These are phyloP conservation scores for Leptinotarsa undecemlineata DNA, from an alignment of 1,140 invertebrate species.

Conservation along the genomic window DNA sequence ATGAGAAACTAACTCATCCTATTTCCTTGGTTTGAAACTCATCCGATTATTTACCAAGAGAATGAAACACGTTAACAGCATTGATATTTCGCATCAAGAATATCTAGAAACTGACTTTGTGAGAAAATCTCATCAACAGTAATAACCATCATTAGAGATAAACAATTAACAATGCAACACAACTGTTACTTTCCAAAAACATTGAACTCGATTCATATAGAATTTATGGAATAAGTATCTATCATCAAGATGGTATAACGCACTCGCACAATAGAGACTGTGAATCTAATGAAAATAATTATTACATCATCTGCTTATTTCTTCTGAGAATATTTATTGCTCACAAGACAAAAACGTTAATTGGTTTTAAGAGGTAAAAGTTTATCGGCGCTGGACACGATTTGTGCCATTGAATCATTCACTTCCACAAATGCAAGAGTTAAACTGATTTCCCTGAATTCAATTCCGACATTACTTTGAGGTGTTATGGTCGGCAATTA, in stretches of 20 bases:
- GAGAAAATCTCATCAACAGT: constrained; percentile 7
- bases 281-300: constrained; percentile 2
- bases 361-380: not conserved
- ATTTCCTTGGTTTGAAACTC: not conserved
- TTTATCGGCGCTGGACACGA: not conserved
- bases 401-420: not conserved
- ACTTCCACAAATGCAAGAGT: no score
- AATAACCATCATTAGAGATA: not conserved
- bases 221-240: not conserved
- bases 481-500: no score
- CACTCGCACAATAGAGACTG: not conserved
- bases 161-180: constrained; percentile 17
- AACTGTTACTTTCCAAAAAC: constrained; percentile 19
- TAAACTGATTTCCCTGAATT: no score
- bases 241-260: not conserved
- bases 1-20: no score
- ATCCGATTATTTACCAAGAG: not conserved
- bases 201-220: constrained; percentile 13
- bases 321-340: not conserved
- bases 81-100: not conserved
- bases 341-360: not conserved
- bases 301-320: not conserved
- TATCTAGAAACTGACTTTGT: constrained; percentile 2
- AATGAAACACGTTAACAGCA: not conserved
- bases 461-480: no score